A percentile compares a stretch with the other conserved stretches of the same genome.
Evolutionary conservation across 2,888 invertebrate genomes (phyloP).

Genomic region (Philhelius pedissequus): DNA sequence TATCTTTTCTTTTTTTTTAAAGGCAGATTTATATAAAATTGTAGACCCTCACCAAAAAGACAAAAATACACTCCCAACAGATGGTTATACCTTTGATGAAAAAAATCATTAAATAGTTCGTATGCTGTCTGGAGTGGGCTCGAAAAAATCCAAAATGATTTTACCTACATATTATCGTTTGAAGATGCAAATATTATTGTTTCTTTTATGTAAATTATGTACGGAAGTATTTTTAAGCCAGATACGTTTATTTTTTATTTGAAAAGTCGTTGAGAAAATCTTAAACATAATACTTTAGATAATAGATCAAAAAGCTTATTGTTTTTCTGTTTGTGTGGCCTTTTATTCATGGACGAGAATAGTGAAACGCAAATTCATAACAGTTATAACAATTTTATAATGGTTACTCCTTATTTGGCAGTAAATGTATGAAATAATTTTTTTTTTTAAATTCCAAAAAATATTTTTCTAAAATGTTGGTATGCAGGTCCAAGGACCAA

Average conservation of each 20-base stretch:
- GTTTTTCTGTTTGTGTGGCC: too few species aligned
- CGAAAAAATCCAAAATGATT: not conserved
- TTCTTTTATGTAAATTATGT: not conserved
- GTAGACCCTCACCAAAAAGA: not conserved
- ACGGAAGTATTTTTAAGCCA: not conserved
- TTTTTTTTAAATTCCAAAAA: too few species aligned
- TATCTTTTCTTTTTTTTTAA: not conserved
- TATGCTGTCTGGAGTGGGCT: not conserved
- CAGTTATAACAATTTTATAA: too few species aligned
- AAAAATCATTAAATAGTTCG: not conserved
- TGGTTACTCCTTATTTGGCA: too few species aligned
- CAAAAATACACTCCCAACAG: not conserved
- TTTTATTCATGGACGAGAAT: too few species aligned
- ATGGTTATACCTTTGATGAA: not conserved
- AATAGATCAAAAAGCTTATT: too few species aligned
- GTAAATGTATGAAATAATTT: too few species aligned
- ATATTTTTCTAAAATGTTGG: too few species aligned
- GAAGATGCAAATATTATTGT: not conserved
- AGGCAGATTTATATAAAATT: not conserved
- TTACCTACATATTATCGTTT: not conserved
- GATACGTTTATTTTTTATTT: not conserved
- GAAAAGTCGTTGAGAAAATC: too few species aligned
- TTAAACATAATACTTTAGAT: too few species aligned
- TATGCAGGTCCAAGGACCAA: too few species aligned
- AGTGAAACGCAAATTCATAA: too few species aligned